Conservation (phyloP, 2,113 vertebrate species). For the Garra rufa region DNA sequence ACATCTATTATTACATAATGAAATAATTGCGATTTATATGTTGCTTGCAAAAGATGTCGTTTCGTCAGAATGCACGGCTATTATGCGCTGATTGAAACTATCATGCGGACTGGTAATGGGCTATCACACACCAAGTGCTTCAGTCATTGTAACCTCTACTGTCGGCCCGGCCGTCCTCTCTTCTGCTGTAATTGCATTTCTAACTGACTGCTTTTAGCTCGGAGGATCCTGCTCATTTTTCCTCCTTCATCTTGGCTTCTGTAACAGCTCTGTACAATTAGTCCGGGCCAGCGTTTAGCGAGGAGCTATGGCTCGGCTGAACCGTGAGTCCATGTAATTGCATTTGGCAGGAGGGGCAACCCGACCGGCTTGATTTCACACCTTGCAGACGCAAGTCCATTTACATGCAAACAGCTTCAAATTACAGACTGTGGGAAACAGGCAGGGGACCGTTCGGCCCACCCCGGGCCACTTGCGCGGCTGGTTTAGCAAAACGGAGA, state of each 20-base stretch:
- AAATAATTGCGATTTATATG: conserved; percentile 4
- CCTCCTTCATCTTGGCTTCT: conserved; percentile 28
- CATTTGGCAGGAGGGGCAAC: conserved; percentile 37
- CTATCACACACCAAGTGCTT: conserved; percentile 43
- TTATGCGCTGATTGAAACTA: conserved; percentile 36
- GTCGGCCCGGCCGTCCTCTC: conserved; percentile 40
- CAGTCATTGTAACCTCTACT: conserved; percentile 49
- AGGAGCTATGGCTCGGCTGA: conserved; percentile 28
- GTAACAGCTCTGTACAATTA: conserved; percentile 36
- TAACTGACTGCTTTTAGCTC: conserved; percentile 45
- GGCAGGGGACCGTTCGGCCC: not conserved
- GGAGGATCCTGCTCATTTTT: conserved; percentile 28
- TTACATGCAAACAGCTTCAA: conserved; percentile 40
- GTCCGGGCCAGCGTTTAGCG: not conserved
- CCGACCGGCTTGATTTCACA: conserved; percentile 32
- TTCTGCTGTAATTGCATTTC: conserved; percentile 47
- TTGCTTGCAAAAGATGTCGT: not conserved
- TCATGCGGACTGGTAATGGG: conserved; percentile 44
- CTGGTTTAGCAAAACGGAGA: not conserved
- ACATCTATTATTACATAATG: not conserved
- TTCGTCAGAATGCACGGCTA: not conserved
- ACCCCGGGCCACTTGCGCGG: not conserved
- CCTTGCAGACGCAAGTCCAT: conserved; percentile 20
- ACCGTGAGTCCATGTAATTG: conserved; percentile 43
- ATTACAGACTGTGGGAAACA: conserved; percentile 20